phyloP scores from a whole-genome alignment of 2,888 invertebrate genomes.

The Plutella xylostella region DNA sequence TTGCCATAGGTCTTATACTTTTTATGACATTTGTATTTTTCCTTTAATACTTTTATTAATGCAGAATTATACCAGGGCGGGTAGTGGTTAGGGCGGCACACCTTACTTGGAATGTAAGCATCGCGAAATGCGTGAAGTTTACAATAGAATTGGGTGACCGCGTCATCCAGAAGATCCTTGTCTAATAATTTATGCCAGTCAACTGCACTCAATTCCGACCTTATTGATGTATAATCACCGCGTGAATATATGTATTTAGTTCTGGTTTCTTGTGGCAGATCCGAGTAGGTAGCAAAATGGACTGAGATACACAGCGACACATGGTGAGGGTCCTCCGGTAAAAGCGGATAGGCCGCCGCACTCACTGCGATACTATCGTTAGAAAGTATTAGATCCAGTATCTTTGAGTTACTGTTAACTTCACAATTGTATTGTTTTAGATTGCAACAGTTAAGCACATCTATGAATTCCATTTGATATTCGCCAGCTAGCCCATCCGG shows the following conservation, averaged over 20 bases:
- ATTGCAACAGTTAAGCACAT: neutral
- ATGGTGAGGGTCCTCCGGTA: slow-evolving; percentile 1
- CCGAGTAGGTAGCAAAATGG: neutral
- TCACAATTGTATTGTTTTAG: neutral
- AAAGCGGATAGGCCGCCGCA: neutral
- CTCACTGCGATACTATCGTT: neutral
- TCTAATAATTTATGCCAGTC: neutral
- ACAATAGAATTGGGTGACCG: neutral
- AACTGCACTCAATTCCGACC: neutral
- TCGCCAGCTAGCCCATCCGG: neutral
- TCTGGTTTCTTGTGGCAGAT: neutral
- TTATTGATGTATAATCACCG: neutral
- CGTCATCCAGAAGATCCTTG: neutral
- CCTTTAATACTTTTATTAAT: neutral
- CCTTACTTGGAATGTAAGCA: neutral
- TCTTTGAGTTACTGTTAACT: neutral
- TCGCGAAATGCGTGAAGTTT: neutral
- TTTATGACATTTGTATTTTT: neutral
- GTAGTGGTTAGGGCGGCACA: neutral
- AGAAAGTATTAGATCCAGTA: neutral
- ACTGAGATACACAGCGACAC: neutral
- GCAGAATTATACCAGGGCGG: neutral
- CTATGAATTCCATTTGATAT: neutral
- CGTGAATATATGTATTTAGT: neutral
- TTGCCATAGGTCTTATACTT: too few relatives aligned